These are phyloP conservation scores for Spialia ferax DNA, from an alignment of 2,888 invertebrate species.

Conservation along the genomic window DNA sequence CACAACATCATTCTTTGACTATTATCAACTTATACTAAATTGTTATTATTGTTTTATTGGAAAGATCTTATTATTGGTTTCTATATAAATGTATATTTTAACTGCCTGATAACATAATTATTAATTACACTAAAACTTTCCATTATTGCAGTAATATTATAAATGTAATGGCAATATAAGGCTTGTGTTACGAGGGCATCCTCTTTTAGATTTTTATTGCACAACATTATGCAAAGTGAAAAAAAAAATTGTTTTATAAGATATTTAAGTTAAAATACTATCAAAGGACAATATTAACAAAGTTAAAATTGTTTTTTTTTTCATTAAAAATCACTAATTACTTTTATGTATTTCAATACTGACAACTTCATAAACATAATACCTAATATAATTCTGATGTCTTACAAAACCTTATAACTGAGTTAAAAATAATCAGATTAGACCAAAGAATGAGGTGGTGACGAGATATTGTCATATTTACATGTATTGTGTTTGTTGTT, in stretches of 20 bases:
- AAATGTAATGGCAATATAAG: background rate
- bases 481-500: background rate
- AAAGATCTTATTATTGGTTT: background rate
- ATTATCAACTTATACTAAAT: background rate
- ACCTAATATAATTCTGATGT: background rate
- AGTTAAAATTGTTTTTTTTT: too few species aligned
- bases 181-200: background rate
- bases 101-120: background rate
- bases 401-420: background rate
- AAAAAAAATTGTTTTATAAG: too few species aligned
- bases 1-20: conserved; percentile 13
- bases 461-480: conserved; percentile 12
- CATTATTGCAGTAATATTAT: background rate
- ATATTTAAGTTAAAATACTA: too few species aligned
- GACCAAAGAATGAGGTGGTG: conserved; percentile 15
- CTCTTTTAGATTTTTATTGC: background rate
- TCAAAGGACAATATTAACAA: too few species aligned
- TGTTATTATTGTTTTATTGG: too few species aligned
- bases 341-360: too few species aligned
- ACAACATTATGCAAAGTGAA: conserved; percentile 15
- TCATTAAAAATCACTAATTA: too few species aligned
- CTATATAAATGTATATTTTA: background rate
- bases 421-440: conserved; percentile 2
- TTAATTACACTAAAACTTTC: background rate
- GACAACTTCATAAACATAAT: too few species aligned